Evolutionary conservation across 2,888 invertebrate species (phyloP), one percentile per base, ranked within the genome.

Genomic region (Epistrophe grossulariae): DNA sequence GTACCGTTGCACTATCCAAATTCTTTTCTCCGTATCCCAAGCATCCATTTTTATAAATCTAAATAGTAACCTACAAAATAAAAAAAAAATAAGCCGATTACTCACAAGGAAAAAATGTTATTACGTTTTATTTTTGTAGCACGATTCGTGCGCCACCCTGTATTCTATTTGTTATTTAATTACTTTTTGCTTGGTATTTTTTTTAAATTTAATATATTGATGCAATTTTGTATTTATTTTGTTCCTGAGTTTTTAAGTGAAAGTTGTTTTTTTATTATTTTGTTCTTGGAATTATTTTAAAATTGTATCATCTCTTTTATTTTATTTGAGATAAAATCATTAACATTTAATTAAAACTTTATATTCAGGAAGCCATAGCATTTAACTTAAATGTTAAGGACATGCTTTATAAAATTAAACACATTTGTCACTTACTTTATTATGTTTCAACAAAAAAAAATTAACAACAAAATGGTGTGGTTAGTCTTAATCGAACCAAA

Each of bases 141-240:
- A n/a, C n/a, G n/a, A n/a, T n/a, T n/a, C n/a, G n/a, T n/a, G n/a
- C n/a, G n/a, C n/a, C n/a, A n/a, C n/a, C n/a, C n/a, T n/a, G n/a
- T n/a, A n/a, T 28, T 28, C 15, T 55, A 28, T 55, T 55, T 55
- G 15, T 55, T 28, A 28, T 28, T 55, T 55, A 55, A 31, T 55
- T 31, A 15, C 1, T 55, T 35, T 8, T 4, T 31, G 2, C 31
- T 31, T 31, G 5, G 31, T 31, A 31, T 55, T 28, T 55, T 15
- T 55, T 55, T 9, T 35, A 1, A 7, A 35, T 35, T 35, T 35
- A 35, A 35, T 35, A 31, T 35, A 35, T 35, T 35, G 35, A 35
- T 35, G 35, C 35, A 35, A 6, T 35, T 19, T 11, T 19, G 11
- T 1, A 5, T 50, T 19, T 50, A 48, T 19, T 11, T 0, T 55